Conservation (phyloP, 2,113 vertebrate species). For the Empidonax alnorum region DNA sequence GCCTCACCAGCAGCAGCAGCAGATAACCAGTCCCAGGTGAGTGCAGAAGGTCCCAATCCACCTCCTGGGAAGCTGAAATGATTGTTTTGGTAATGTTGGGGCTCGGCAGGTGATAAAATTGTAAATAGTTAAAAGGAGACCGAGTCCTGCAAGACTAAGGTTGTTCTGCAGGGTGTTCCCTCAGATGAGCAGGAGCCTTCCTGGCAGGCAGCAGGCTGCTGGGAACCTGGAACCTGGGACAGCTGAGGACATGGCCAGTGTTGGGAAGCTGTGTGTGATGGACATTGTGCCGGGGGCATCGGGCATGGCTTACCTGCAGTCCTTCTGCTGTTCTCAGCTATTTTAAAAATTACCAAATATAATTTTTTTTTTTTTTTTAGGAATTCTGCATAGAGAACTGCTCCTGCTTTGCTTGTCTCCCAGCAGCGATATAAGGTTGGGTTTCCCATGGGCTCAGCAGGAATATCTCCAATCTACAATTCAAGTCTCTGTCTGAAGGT, state of each 20-base stretch:
- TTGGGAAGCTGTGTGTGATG: neutral
- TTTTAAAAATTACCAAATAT: neutral
- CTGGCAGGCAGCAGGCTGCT: neutral
- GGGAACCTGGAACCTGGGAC: neutral
- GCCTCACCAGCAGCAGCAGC: neutral
- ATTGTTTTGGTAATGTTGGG: neutral
- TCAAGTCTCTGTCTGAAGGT: neutral
- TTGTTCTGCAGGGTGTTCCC: neutral
- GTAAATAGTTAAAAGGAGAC: neutral
- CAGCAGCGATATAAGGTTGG: neutral
- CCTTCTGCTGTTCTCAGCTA: neutral
- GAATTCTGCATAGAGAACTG: neutral
- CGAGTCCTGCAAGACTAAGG: neutral
- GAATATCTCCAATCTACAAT: neutral
- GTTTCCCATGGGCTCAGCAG: neutral
- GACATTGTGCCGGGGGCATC: neutral
- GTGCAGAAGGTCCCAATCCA: neutral
- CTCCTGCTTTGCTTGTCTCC: neutral
- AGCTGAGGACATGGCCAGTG: fast-evolving
- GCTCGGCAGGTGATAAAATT: neutral
- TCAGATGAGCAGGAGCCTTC: neutral
- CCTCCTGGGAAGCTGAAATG: neutral
- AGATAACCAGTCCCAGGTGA: neutral
- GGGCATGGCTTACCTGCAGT: neutral
- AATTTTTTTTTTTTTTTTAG: neutral